Conservation (phyloP, 53 echinoderm and acorn worm genomes). For the Astropecten irregularis region DNA sequence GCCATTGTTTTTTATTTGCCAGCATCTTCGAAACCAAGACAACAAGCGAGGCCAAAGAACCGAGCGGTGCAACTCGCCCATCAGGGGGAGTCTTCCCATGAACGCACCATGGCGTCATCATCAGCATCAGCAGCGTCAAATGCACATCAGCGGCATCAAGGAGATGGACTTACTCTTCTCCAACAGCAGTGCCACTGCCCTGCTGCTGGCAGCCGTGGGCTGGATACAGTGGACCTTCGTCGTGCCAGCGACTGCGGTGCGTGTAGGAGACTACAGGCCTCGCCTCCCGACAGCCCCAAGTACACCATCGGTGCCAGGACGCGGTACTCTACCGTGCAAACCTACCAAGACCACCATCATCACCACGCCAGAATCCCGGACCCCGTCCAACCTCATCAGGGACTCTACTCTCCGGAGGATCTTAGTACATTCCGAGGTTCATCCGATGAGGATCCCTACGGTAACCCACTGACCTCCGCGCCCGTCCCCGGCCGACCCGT, state of each 20-base stretch:
- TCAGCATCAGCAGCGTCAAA: neutral
- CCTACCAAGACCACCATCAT: conserved; percentile 3
- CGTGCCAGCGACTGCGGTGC: conserved; percentile 51
- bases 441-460: too few species aligned
- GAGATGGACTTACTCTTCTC: conserved; percentile 11
- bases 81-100: neutral
- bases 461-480: neutral
- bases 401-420: neutral
- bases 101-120: neutral
- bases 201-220: neutral
- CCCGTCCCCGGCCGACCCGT: conserved; percentile 7
- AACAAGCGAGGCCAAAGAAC: conserved; percentile 18
- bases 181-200: conserved; percentile 19
- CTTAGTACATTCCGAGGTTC: neutral
- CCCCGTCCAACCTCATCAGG: neutral
- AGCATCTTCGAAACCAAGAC: conserved; percentile 29
- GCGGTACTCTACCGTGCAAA: conserved; percentile 8
- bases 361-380: neutral
- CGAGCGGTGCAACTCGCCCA: conserved; percentile 45
- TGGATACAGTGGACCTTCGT: conserved; percentile 17
- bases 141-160: too few species aligned
- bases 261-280: conserved; percentile 39
- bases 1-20: neutral
- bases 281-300: conserved; percentile 29
- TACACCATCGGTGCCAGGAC: conserved; percentile 26